Base-by-base conservation (phyloP, 2,113 vertebrate species). In the Varanus komodoensis region DNA sequence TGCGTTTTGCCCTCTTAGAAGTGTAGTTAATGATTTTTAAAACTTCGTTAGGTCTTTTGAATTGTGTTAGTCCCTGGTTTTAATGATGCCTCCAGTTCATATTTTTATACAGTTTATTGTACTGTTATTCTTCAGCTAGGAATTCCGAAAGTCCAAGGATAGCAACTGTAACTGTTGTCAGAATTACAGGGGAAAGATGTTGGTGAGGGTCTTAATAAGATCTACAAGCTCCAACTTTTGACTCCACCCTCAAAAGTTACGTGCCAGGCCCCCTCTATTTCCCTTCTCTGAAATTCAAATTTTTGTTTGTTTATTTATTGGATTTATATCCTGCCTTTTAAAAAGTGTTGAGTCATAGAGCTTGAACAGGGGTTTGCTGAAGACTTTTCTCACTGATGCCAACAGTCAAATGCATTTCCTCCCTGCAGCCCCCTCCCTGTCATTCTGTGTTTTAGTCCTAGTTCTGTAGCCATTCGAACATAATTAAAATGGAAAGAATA, bases 401-500 rank as follows among this genome's bases (percentile, higher is more conserved):
- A 6, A 57, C 11, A 57, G 29, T 1, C n/a, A 87, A 87, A 84
- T 25, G 67, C 25, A 32, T 29, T 0, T 0, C 5, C 1, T 34
- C 17, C 52, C 0, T 1, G 32, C 0, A 0, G 4, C 50, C 17
- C 5, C 2, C 6, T 29, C 71, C 71, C 27, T 9, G 23, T 25
- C 21, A 27, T 8, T 50, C 77, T 27, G 2, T 2, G 4, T 21
- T 73, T 32, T 73, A 29, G 25, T 79, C 25, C 11, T 25, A 11
- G 11, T 44, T 44, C 34, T 68, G 23, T 29, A 34, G n/a, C 21
- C 23, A 67, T 68, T 29, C 44, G 23, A 44, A 67, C 67, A 44
- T n/a, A 82, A 11, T 2, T 44, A 68, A 83, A 67, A 68, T 38
- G 69, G 27, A 69, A 84, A 69, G 12, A 83, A 89, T 88, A 79